Evolutionary conservation across 2,888 invertebrate genomes (phyloP).

Genomic region (Hyppa rectilinea): DNA sequence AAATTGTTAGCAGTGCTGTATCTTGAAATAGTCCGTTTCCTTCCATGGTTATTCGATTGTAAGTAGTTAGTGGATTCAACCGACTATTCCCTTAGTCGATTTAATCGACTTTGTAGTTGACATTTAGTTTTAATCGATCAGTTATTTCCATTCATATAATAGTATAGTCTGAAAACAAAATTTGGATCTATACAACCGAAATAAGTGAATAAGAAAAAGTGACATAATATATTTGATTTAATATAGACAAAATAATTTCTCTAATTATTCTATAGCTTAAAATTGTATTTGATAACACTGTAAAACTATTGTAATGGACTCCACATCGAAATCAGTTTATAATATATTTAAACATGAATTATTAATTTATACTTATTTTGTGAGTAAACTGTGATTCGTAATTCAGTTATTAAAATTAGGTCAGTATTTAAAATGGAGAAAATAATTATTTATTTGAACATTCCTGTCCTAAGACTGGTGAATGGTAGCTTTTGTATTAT

Average conservation of each 20-base stretch:
- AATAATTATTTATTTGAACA: slow-evolving; percentile 76
- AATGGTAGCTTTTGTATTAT: slow-evolving; percentile 66
- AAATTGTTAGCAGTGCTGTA: slow-evolving; percentile 7
- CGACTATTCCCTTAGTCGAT: slow-evolving; percentile 16
- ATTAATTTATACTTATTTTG: slow-evolving; percentile 57
- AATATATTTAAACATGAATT: slow-evolving; percentile 51
- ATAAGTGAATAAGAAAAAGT: slow-evolving; percentile 62
- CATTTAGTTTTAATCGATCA: neutral
- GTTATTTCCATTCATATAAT: slow-evolving; percentile 5
- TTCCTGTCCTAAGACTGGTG: slow-evolving; percentile 76
- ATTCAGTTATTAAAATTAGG: slow-evolving; percentile 59
- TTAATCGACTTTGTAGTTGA: neutral
- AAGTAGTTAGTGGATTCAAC: slow-evolving; percentile 26
- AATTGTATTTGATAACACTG: slow-evolving; percentile 43
- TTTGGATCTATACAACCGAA: slow-evolving; percentile 16
- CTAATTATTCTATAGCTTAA: slow-evolving; percentile 48
- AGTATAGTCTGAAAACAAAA: slow-evolving; percentile 15
- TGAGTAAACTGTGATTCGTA: slow-evolving; percentile 63
- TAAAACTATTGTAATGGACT: slow-evolving; percentile 51
- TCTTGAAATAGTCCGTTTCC: slow-evolving; percentile 1
- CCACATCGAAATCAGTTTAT: slow-evolving; percentile 63
- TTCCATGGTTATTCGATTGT: slow-evolving; percentile 13
- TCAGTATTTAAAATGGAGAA: slow-evolving; percentile 62
- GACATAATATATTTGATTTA: slow-evolving; percentile 64
- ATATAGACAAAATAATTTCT: slow-evolving; percentile 47